Evolutionary conservation across 64 coral and sea anemone species (phyloP).

Genomic region (Dendronephthya gigantea): DNA sequence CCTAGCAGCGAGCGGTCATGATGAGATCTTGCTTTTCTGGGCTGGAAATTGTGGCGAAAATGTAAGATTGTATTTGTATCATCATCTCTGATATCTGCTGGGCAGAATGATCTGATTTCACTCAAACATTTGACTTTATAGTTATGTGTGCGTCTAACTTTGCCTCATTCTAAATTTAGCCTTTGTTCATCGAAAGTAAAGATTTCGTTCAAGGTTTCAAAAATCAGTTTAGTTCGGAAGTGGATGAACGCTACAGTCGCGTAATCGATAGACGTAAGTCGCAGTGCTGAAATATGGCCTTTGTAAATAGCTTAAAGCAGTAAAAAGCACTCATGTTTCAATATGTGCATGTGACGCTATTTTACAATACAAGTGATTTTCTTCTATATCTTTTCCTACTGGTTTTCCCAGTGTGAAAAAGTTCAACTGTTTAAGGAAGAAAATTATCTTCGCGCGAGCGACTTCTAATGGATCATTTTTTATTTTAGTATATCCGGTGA

Average conservation of each 20-base stretch:
- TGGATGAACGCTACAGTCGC: not conserved
- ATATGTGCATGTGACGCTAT: too few relatives aligned
- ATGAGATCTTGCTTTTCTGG: constrained; percentile 3
- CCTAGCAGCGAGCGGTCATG: not conserved
- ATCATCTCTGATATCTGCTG: not conserved
- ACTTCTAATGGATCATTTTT: too few relatives aligned
- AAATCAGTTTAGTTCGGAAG: not conserved
- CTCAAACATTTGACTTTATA: too few relatives aligned
- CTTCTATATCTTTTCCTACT: too few relatives aligned
- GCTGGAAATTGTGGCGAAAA: constrained; percentile 16
- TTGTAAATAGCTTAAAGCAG: too few relatives aligned
- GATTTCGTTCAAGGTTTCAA: not conserved
- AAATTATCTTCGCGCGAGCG: too few relatives aligned
- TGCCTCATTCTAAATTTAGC: not conserved
- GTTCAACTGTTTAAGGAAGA: too few relatives aligned
- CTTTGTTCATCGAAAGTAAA: not conserved
- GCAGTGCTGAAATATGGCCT: not conserved
- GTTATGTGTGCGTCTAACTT: too few relatives aligned
- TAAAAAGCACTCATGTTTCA: too few relatives aligned
- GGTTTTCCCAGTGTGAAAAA: too few relatives aligned
- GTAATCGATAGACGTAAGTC: not conserved
- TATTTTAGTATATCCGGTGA: not conserved
- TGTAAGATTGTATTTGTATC: not conserved
- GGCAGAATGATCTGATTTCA: too few relatives aligned
- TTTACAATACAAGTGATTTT: too few relatives aligned